phyloP scores from a whole-genome alignment of 2,888 invertebrate species.

The Eilema sororculum region DNA sequence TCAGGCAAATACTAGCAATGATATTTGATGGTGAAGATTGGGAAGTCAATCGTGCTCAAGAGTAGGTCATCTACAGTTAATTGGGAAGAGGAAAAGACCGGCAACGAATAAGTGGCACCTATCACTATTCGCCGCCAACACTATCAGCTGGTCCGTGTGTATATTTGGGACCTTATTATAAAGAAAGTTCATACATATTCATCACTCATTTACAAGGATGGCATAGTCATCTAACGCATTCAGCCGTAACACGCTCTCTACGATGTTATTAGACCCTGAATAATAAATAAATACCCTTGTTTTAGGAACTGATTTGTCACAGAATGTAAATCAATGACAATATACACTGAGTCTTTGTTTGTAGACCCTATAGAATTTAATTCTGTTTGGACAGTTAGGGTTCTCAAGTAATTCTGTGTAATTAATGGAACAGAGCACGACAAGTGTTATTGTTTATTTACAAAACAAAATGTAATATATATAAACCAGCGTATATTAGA shows the following conservation, averaged over 20 bases:
- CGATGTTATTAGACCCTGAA: slow-evolving; percentile 4
- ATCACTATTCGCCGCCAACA: no score
- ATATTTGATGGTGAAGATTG: not conserved
- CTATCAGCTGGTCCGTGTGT: not conserved
- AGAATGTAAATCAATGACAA: slow-evolving; percentile 1
- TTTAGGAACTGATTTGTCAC: slow-evolving; percentile 1
- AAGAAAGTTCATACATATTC: not conserved
- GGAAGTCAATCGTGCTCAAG: not conserved
- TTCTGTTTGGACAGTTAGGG: not conserved
- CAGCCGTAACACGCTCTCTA: not conserved
- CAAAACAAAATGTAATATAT: not conserved
- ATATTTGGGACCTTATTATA: not conserved
- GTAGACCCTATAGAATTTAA: not conserved
- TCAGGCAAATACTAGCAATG: no score
- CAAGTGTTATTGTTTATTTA: not conserved
- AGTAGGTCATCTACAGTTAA: not conserved
- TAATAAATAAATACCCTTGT: slow-evolving; percentile 2
- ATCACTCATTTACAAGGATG: not conserved
- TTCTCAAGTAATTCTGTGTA: not conserved
- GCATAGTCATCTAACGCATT: slow-evolving; percentile 1
- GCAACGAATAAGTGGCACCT: not conserved
- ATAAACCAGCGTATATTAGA: not conserved
- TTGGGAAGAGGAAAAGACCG: no score
- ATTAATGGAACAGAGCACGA: not conserved
- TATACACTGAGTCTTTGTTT: not conserved